Percentiles rank a stretch among this genome's conserved stretches.
Conservation (phyloP, 2,888 invertebrate genomes). For the Nemapogon koenigi region DNA sequence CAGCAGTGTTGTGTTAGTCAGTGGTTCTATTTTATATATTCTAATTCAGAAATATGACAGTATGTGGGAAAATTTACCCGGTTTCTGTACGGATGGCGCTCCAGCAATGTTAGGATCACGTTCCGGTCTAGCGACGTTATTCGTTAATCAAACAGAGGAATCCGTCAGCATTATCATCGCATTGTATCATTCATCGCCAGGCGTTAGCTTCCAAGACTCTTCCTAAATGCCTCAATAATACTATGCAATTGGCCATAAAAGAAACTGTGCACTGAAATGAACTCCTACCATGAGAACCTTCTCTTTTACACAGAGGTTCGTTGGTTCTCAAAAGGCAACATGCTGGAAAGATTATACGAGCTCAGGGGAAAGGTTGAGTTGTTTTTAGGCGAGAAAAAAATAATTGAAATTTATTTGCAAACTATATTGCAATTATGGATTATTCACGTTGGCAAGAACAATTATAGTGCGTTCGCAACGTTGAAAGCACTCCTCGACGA, state of each 20-base stretch:
- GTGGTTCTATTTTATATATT: too few relatives aligned
- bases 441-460: too few relatives aligned
- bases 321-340: constrained; percentile 17
- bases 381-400: constrained; percentile 1
- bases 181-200: constrained; percentile 10
- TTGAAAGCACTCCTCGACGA: too few relatives aligned
- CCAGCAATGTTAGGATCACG: constrained; percentile 1
- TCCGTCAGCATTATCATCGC: neutral
- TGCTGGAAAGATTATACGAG: constrained; percentile 15
- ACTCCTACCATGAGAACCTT: constrained; percentile 13
- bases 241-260: constrained; percentile 10
- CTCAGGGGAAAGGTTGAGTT: constrained; percentile 9
- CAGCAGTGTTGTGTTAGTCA: too few relatives aligned
- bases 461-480: too few relatives aligned
- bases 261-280: constrained; percentile 14
- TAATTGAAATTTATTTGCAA: too few relatives aligned
- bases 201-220: constrained; percentile 9
- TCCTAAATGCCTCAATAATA: neutral
- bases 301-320: constrained; percentile 17
- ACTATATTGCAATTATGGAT: too few relatives aligned
- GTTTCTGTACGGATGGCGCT: neutral
- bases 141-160: constrained; percentile 1
- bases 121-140: neutral
- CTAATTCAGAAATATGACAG: neutral
- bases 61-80: neutral